These are phyloP conservation scores for Silurus lanzhouensis DNA, from an alignment of 2,797 vertebrate species.

Conservation along the genomic window DNA sequence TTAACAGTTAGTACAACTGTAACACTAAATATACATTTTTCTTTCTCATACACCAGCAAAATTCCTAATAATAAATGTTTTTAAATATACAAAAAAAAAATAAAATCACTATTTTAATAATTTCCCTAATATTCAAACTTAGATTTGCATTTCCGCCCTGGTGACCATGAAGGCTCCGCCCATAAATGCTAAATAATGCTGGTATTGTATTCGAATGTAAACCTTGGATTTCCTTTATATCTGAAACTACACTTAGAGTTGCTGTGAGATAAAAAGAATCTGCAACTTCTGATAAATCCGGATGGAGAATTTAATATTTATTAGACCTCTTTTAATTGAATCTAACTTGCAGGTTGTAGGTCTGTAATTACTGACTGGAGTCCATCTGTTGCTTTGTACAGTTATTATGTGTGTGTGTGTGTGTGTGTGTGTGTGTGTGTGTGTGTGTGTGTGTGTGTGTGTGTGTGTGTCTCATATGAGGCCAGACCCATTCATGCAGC, in stretches of 20 bases:
- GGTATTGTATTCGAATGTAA: neutral
- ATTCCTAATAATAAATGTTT: no score
- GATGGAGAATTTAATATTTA: no score
- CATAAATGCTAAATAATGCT: neutral
- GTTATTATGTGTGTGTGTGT: neutral
- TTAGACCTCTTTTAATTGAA: neutral
- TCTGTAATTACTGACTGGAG: neutral
- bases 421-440: conserved; percentile 13
- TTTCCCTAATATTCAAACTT: no score
- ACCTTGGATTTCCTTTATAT: neutral
- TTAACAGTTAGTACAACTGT: neutral
- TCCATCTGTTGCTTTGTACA: conserved; percentile 17
- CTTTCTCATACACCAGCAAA: no score
- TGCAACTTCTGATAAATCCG: neutral
- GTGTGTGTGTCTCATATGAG: neutral
- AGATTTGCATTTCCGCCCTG: no score
- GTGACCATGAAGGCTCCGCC: neutral
- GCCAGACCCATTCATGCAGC: conserved; percentile 64
- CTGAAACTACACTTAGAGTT: neutral
- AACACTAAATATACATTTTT: no score
- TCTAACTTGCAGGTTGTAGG: neutral
- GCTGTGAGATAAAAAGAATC: neutral
- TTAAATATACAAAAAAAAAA: no score
- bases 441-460: neutral
- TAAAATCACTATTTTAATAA: no score